Percentiles rank a stretch among this genome's conserved stretches.
phyloP scores from a whole-genome alignment of 2,797 vertebrate species.

The Pachyuromys duprasi region DNA sequence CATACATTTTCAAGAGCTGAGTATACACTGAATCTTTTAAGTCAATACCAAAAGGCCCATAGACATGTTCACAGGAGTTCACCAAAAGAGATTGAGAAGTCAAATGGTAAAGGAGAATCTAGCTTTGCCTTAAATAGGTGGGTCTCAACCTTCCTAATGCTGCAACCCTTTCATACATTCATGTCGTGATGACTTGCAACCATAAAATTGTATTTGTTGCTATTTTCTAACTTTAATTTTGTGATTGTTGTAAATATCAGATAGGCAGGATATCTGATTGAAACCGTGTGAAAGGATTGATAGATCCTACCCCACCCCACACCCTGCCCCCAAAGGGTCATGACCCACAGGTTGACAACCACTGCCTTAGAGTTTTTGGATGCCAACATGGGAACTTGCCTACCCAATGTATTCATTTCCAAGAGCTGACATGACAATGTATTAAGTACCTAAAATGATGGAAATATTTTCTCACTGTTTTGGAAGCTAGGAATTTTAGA shows the following conservation, averaged over 20 bases:
- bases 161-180: not conserved
- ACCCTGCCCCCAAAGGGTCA: too few species aligned
- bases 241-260: not conserved
- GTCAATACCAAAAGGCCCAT: not conserved
- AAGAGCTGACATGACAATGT: not conserved
- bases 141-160: not conserved
- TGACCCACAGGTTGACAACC: not conserved
- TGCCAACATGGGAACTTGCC: not conserved
- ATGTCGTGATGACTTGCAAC: too few species aligned
- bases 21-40: not conserved
- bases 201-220: not conserved
- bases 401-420: not conserved
- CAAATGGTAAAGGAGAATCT: not conserved
- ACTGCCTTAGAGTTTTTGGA: not conserved
- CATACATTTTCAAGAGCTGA: not conserved
- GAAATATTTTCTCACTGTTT: not conserved
- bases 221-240: not conserved
- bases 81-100: not conserved
- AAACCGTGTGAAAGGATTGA: not conserved
- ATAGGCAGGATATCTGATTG: not conserved
- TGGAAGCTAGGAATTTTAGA: not conserved
- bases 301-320: too few species aligned
- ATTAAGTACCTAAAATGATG: conserved; percentile 7
- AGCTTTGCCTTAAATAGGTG: not conserved
- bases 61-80: not conserved